Percentiles rank a stretch among this genome's conserved stretches.
Evolutionary conservation across 2,113 vertebrate species (phyloP).

Genomic region (Macquaria australasica): DNA sequence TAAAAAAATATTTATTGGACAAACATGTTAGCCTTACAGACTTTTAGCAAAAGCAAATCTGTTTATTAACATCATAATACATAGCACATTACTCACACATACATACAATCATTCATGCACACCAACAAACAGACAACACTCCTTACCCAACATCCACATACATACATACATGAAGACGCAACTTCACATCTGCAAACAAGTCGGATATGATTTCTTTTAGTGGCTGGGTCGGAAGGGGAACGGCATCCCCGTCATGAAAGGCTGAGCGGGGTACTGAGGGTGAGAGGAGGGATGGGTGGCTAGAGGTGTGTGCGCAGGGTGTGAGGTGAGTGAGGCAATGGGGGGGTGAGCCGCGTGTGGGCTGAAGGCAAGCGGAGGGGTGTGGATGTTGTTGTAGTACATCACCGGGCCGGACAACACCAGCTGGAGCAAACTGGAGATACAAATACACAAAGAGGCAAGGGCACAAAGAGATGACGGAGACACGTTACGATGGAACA

Average conservation of each 20-base stretch:
- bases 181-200: not conserved
- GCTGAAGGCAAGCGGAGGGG: constrained; percentile 90
- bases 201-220: constrained; percentile 70
- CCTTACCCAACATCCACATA: constrained; percentile 1
- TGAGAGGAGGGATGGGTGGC: constrained; percentile 74
- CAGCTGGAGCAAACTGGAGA: constrained; percentile 94
- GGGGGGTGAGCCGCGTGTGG: constrained; percentile 79
- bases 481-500: not conserved
- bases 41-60: constrained; percentile 31
- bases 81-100: constrained; percentile 29
- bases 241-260: constrained; percentile 89
- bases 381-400: constrained; percentile 95
- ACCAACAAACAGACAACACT: constrained; percentile 2
- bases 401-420: constrained; percentile 95
- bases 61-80: constrained; percentile 37
- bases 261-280: constrained; percentile 84
- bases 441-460: not conserved
- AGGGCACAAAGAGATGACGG: not conserved
- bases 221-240: constrained; percentile 93
- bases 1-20: constrained; percentile 82
- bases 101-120: constrained; percentile 14
- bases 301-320: constrained; percentile 80
- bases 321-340: constrained; percentile 82
- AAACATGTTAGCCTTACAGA: constrained; percentile 43
- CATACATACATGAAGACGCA: not conserved